Base-by-base conservation (phyloP, 2,888 invertebrate genomes). In the Stenichneumon culpator region DNA sequence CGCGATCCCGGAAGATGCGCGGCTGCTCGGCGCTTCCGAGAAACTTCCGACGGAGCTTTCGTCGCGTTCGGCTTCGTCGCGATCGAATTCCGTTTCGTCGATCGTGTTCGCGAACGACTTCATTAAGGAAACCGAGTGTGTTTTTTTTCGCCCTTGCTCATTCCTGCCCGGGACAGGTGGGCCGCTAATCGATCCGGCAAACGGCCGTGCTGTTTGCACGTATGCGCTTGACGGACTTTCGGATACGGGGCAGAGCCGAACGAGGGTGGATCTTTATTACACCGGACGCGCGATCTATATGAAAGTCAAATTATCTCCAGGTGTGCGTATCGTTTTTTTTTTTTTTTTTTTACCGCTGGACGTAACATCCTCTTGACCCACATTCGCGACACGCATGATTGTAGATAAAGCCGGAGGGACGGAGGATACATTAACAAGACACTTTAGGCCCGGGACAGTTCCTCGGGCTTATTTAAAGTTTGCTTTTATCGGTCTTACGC, bases 191-290 rank as follows among this genome's bases (percentile, higher is more conserved):
- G 60, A 25, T 60, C 11, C 22, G 5, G 22, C 25, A 16, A 60
- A 60, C 6, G 28, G 2, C 60, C 28, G 25, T 22, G 60, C 16
- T 28, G 3, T 28, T 60, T 25, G 57, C 2, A 25, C 14, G 25
- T 1, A 16, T 14, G 9, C 28, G 25, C 28, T 60, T 14, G 11
- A 54, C 54, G 54, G 19, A 54, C 54, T 22, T 54, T 19, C 54
- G 19, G 22, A 6, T 50, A 36, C 65, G 65, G 25, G 28, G 39
- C 39, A 39, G 39, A 39, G 39, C 32, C 39, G 28, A 73, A 75
- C 75, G 82, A 82, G 84, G 82, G 86, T 86, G 84, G 70, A 75
- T 82, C 65, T 82, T 75, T 85, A 83, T 63, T 82, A 75, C 84
- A 80, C 79, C 79, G 65, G 79, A 68, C 77, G 67, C 60, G 73